These are phyloP conservation scores for Drosophila parabipectinata DNA, from an alignment of 1,140 invertebrate genomes.

Conservation along the genomic window DNA sequence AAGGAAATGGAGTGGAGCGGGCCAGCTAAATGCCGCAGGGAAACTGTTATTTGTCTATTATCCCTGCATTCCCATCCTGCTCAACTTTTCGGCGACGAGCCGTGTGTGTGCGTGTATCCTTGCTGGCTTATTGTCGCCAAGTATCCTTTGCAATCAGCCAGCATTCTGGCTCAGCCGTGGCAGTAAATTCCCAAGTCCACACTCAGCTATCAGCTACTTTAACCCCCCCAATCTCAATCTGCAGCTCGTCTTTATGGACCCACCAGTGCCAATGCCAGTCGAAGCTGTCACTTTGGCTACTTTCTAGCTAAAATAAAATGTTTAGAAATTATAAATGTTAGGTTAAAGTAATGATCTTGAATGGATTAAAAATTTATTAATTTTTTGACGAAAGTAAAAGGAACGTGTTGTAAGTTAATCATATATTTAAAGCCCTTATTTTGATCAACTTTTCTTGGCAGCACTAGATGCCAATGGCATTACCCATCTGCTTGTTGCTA, in stretches of 20 bases:
- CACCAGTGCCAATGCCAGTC: not conserved
- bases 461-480: constrained; percentile 9
- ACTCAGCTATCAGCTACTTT: constrained; percentile 71
- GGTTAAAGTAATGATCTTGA: no score
- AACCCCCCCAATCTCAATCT: constrained; percentile 4
- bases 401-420: no score
- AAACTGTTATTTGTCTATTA: constrained; percentile 82
- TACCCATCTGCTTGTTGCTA: constrained; percentile 75
- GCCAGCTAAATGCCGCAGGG: constrained; percentile 75
- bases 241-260: constrained; percentile 16
- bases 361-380: no score
- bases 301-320: not conserved
- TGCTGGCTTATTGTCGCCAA: constrained; percentile 73
- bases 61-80: constrained; percentile 61
- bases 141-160: constrained; percentile 82
- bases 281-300: not conserved
- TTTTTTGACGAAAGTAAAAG: no score
- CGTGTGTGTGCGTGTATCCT: constrained; percentile 35
- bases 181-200: constrained; percentile 60
- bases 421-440: no score
- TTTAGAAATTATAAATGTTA: no score
- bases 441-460: not conserved
- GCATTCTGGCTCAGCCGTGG: constrained; percentile 65
- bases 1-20: constrained; percentile 6
- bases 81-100: constrained; percentile 22